Percentiles rank a stretch among this genome's conserved stretches.
Conservation (phyloP, 2,797 vertebrate species). For the Leptatherina wallacei region DNA sequence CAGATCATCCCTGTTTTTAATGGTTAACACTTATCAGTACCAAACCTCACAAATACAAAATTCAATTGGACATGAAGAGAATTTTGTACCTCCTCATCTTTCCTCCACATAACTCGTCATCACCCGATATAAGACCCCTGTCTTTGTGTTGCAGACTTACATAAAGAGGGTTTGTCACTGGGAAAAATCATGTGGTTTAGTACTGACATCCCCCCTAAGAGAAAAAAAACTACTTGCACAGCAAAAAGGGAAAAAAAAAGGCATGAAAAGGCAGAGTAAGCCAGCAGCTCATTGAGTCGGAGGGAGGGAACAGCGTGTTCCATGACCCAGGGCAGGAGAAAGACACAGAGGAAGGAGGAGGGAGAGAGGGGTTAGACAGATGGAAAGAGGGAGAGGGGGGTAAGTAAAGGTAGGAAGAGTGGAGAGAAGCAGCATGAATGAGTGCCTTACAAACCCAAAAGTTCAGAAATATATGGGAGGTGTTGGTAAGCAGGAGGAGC, state of each 20-base stretch:
- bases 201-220: constrained; percentile 39
- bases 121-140: constrained; percentile 34
- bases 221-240: constrained; percentile 28
- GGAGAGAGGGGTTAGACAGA: constrained; percentile 17
- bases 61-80: constrained; percentile 22
- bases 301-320: constrained; percentile 74
- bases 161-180: constrained; percentile 67
- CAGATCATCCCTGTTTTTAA: constrained; percentile 4
- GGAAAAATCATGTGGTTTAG: constrained; percentile 55
- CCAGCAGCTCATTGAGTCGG: constrained; percentile 65
- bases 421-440: constrained; percentile 37
- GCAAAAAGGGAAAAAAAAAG: constrained; percentile 1
- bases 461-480: constrained; percentile 21
- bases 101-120: constrained; percentile 29
- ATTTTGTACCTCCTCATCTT: constrained; percentile 51
- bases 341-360: constrained; percentile 9
- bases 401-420: constrained; percentile 34
- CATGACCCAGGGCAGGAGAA: constrained; percentile 62
- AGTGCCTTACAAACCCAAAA: constrained; percentile 26
- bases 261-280: constrained; percentile 63
- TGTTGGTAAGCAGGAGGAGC: neutral
- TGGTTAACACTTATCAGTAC: neutral
- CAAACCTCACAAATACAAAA: neutral
- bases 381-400: constrained; percentile 19
- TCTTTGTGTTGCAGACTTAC: constrained; percentile 45